phyloP scores from a whole-genome alignment of 2,888 invertebrate species.

The Subacronicta megacephala region DNA sequence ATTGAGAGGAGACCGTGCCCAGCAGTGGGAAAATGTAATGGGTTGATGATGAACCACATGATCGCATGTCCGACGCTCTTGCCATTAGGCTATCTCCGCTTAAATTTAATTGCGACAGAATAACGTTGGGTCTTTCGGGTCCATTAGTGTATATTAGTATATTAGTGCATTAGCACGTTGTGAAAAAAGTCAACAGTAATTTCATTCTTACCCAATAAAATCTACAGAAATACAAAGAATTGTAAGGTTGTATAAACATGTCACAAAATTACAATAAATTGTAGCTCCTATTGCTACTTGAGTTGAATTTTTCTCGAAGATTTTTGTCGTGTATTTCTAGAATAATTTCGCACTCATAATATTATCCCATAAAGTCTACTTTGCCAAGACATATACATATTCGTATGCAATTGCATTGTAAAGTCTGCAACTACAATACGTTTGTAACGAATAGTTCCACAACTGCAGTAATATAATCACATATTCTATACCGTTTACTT shows the following conservation, averaged over 20 bases:
- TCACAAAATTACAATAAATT: background rate
- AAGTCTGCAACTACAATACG: constrained; percentile 9
- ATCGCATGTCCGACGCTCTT: no score
- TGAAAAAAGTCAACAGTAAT: no score
- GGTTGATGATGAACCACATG: no score
- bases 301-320: background rate
- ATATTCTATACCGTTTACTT: constrained; percentile 25
- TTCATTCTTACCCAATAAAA: no score
- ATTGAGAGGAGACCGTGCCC: no score
- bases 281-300: background rate
- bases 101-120: no score
- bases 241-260: background rate
- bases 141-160: no score
- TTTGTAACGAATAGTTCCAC: constrained; percentile 8
- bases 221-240: no score
- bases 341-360: constrained; percentile 8
- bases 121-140: no score
- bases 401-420: constrained; percentile 10
- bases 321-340: background rate
- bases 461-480: constrained; percentile 15
- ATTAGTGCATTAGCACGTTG: no score
- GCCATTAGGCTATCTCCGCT: no score
- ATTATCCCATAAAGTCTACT: constrained; percentile 17
- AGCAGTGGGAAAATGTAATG: no score
- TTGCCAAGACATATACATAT: constrained; percentile 4